Percentiles rank a stretch among this genome's conserved stretches.
These are phyloP conservation scores for Etheostoma cragini DNA, from an alignment of 2,113 vertebrate genomes.

Conservation along the genomic window DNA sequence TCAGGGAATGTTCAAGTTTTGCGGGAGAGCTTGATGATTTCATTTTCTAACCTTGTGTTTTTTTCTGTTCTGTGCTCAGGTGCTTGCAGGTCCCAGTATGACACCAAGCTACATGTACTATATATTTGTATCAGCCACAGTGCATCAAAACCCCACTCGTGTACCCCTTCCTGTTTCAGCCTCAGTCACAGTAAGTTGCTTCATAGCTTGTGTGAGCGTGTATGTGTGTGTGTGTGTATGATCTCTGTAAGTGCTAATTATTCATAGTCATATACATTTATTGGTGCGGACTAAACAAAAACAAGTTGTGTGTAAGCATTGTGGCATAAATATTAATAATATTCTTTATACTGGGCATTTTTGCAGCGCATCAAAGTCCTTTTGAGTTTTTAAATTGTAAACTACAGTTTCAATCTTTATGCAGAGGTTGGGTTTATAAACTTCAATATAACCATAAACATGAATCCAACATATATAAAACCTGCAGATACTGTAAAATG, in stretches of 20 bases:
- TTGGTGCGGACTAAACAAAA: not conserved
- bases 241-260: not conserved
- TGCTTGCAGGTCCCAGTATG: not conserved
- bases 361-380: not conserved
- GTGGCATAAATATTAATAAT: not conserved
- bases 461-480: not conserved
- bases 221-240: not conserved
- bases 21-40: not conserved
- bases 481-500: slow-evolving; percentile 17
- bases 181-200: not conserved
- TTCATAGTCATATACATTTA: not conserved
- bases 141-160: not conserved
- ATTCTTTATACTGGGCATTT: not conserved
- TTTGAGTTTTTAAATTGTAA: not conserved
- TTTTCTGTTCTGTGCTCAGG: not conserved
- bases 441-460: not conserved
- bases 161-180: not conserved
- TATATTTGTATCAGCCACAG: not conserved
- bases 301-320: not conserved
- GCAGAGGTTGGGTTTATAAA: not conserved
- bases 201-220: not conserved
- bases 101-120: not conserved
- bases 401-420: not conserved
- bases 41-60: not conserved
- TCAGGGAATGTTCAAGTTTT: not conserved